Conservation (phyloP, 2,113 vertebrate species). For the Suncus etruscus region DNA sequence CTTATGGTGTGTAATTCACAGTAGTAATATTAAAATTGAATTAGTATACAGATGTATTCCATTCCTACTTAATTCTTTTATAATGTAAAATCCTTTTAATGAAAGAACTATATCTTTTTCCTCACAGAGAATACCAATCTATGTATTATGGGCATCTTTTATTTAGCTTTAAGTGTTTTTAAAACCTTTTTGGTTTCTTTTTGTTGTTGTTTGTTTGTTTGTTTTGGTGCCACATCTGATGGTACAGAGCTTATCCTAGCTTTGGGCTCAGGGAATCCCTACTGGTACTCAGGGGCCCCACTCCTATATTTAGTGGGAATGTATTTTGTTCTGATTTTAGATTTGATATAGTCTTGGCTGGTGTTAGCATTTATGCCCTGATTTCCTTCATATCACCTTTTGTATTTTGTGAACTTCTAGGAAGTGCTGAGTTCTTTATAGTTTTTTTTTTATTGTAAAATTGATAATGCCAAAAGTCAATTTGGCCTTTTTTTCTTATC, state of each 20-base stretch:
- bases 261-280: too few relatives aligned
- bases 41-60: neutral
- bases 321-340: neutral
- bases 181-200: neutral
- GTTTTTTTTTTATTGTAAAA: conserved; percentile 25
- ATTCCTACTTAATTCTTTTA: conserved; percentile 20
- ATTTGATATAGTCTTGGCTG: neutral
- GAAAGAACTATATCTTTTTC: neutral
- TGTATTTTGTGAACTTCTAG: neutral
- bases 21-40: neutral
- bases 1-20: neutral
- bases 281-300: neutral
- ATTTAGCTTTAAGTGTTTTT: neutral
- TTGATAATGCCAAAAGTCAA: conserved; percentile 24
- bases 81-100: neutral
- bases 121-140: neutral
- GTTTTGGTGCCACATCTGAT: too few relatives aligned
- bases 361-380: neutral
- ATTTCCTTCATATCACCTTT: neutral
- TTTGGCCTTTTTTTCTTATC: conserved; percentile 34
- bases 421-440: neutral
- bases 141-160: neutral
- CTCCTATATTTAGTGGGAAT: neutral
- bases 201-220: too few relatives aligned
- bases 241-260: too few relatives aligned